Base-by-base conservation (phyloP, 2,888 invertebrate species). In the Syritta pipiens region DNA sequence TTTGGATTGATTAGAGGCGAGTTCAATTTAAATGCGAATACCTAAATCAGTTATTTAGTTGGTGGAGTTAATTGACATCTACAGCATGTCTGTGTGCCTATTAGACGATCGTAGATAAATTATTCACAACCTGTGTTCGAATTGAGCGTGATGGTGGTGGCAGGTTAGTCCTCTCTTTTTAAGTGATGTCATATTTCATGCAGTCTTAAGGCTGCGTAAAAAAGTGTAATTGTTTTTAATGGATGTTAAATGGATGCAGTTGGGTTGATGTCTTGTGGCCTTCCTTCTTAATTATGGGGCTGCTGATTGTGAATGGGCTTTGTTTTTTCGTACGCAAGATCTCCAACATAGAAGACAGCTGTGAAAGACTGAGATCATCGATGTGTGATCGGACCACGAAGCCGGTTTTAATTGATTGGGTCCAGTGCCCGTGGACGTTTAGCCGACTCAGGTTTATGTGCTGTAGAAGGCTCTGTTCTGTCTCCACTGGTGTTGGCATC, bases 51-150 rank as follows among this genome's bases (percentile, higher is more conserved):
- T 51, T 42, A 63, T 63, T 42, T 32, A 42, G 42, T 63, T 9
- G 20, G 17, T 42, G 10, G 32, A 63, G 30, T 51, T 42, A 51
- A 63, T 51, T 63, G 63, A 32, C 51, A 51, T 51, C 42, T 49
- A 62, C 63, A 51, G 30, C 63, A 53, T 63, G 63, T 63, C 42
- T 32, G 42, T 7, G 17, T 51, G 14, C 20, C 44, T 46, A 44
- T 51, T 42, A 42, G 51, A 12, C 30, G 30, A 22, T 4, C 6
- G 42, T 2, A 9, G 7, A 42, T 63, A 42, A 63, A 51, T 63
- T 40, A 49, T 26, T 37, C 17, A 14, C 10, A 4, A 17, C 1
- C 14, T 19, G 30, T 4, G 40, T 40, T 24, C 17, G 19, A 19
- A 14, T 9, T 20, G 10, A 10, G 37, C 9, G 14, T 37, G 19